Conservation (phyloP, 2,113 vertebrate genomes). For the Origma solitaria region DNA sequence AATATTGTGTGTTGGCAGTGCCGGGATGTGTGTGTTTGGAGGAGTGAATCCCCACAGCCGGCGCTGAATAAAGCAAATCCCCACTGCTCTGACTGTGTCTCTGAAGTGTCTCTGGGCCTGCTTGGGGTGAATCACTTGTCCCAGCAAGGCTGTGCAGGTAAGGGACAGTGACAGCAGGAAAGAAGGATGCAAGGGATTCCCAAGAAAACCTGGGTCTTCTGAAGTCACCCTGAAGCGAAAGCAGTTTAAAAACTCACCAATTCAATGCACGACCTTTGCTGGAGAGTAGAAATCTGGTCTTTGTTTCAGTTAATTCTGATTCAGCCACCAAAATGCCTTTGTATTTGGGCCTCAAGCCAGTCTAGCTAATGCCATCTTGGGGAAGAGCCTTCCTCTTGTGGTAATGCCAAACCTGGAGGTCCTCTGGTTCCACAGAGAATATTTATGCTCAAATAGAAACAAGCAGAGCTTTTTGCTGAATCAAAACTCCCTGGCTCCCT, state of each 20-base stretch:
- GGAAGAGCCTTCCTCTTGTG: not conserved
- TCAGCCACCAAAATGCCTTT: not conserved
- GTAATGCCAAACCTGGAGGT: not conserved
- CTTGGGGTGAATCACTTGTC: too few relatives aligned
- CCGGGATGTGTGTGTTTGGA: too few relatives aligned
- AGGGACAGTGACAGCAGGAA: not conserved
- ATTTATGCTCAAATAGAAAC: not conserved
- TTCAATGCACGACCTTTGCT: not conserved
- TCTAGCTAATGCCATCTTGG: not conserved
- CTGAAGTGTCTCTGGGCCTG: too few relatives aligned
- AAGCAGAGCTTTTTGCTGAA: not conserved
- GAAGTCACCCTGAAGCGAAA: not conserved
- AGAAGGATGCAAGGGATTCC: not conserved
- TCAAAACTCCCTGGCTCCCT: not conserved
- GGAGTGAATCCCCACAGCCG: too few relatives aligned
- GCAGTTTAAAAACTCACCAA: not conserved
- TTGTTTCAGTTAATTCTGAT: not conserved
- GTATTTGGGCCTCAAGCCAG: not conserved
- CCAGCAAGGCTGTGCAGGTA: accelerated
- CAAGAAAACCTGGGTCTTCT: not conserved
- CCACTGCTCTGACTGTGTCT: too few relatives aligned
- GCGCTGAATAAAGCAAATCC: too few relatives aligned
- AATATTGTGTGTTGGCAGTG: too few relatives aligned
- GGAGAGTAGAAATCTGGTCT: not conserved
- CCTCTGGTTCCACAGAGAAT: not conserved